Evolutionary conservation across 35 echinoderm and acorn worm genomes (phyloP).

Genomic region (Acanthaster planci): DNA sequence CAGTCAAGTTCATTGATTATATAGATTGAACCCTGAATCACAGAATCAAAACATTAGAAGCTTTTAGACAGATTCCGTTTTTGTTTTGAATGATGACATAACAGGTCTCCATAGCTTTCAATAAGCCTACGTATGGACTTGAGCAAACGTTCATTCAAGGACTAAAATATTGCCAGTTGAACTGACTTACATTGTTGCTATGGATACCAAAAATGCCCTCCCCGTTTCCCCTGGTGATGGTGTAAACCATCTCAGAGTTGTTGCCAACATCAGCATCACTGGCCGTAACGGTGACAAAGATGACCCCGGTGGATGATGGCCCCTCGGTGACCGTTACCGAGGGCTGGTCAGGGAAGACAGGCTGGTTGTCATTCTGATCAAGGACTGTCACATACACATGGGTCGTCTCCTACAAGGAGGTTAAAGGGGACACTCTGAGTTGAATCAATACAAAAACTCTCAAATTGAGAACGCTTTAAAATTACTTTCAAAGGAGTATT

Average conservation of each 20-base stretch:
- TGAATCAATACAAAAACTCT: too few relatives aligned
- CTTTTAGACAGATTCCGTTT: too few relatives aligned
- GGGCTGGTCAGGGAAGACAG: conserved; percentile 37
- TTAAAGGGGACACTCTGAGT: too few relatives aligned
- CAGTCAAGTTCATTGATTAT: conserved; percentile 61
- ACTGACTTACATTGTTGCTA: conserved; percentile 39
- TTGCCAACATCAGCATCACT: conserved; percentile 59
- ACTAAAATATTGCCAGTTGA: neutral
- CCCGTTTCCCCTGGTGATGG: conserved; percentile 41
- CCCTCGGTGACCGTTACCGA: conserved; percentile 64
- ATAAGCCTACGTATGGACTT: too few relatives aligned
- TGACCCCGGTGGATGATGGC: conserved; percentile 18
- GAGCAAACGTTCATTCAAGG: too few relatives aligned
- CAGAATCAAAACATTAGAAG: too few relatives aligned
- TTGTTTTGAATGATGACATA: too few relatives aligned
- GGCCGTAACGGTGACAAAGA: conserved; percentile 49
- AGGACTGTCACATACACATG: conserved; percentile 53
- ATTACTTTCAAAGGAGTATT: too few relatives aligned
- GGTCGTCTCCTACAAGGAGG: conserved; percentile 38
- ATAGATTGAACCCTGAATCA: conserved; percentile 52
- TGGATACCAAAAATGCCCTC: conserved; percentile 42
- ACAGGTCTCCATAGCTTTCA: too few relatives aligned
- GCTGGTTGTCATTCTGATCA: conserved; percentile 80
- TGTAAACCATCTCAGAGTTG: conserved; percentile 70
- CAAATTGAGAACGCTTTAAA: too few relatives aligned